A percentile compares a stretch with the other conserved stretches of the same genome.
Evolutionary conservation across 2,113 vertebrate species (phyloP).

Genomic region (Ptyas mucosa): DNA sequence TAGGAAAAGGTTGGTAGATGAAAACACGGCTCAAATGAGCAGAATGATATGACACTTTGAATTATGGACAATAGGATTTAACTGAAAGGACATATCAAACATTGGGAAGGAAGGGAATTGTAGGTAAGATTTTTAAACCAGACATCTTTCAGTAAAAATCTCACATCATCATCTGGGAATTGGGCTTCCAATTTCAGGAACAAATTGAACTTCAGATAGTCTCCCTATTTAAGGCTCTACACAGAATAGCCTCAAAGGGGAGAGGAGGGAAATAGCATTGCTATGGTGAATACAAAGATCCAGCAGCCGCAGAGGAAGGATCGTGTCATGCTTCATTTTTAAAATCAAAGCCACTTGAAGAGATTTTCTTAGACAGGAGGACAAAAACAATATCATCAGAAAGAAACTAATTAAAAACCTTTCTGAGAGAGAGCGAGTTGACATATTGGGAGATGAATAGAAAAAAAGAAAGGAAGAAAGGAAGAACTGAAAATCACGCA

Average conservation of each 20-base stretch:
- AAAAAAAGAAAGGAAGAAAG: not conserved
- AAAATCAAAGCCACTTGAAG: constrained; percentile 23
- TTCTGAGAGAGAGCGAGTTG: not conserved
- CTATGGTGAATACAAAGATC: constrained; percentile 21
- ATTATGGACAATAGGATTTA: constrained; percentile 5
- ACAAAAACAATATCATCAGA: not conserved
- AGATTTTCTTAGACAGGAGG: not conserved
- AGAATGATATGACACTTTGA: constrained; percentile 28
- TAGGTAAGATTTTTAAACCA: constrained; percentile 14
- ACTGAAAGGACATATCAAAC: constrained; percentile 21
- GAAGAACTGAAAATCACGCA: not conserved
- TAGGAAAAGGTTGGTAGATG: constrained; percentile 23
- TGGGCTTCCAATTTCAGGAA: constrained; percentile 18
- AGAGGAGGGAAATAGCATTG: not conserved
- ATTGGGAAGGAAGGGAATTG: not conserved
- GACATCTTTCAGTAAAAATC: not conserved
- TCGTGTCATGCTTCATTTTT: not conserved
- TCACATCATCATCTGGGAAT: constrained; percentile 1
- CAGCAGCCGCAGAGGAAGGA: constrained; percentile 9
- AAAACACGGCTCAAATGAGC: constrained; percentile 22
- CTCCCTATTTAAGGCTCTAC: not conserved
- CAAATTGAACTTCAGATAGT: constrained; percentile 21
- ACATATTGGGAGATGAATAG: constrained; percentile 1
- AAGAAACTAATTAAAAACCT: not conserved
- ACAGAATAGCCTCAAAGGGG: not conserved